Evolutionary conservation across 2,888 invertebrate genomes (phyloP), one percentile per base, ranked within the genome.

Genomic region (Scaeva pyrastri): DNA sequence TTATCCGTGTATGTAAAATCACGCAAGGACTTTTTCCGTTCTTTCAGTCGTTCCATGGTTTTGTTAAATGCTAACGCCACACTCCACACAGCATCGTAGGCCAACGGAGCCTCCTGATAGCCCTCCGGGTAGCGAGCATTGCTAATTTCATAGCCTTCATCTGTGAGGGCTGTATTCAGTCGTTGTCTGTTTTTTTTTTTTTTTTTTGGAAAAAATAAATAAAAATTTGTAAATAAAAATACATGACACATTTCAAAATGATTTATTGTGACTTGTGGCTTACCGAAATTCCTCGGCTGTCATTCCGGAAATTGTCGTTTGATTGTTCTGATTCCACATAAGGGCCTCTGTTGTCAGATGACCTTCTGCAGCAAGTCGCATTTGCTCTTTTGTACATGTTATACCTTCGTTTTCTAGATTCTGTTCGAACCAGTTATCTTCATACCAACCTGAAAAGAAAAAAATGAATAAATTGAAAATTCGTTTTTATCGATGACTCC

Each of bases 81-180:
- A 50, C 99, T 98, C 99, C 99, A 99, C 64, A 99, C 98, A 11
- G 99, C 99, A 93, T 99, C 99, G 92, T 99, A 99, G 58, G 99
- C 99, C 76, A 99, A 93, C 0, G 99, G 99, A 8, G 99, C 99
- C 93, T 99, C 99, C 91, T 98, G 97, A 93, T 98, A 98, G 12
- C 99, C 98, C 92, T 97, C 97, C 3, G 98, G 98, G 93, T 96
- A 97, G 87, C 96, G 94, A 90, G 96, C 96, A 85, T 97, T 96
- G 91, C 96, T 97, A 89, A 97, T 96, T 91, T 98, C 97, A 92
- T 96, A 97, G 41, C 97, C 96, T 78, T 96, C 96, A 77, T 95
- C 95, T 75, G 96, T 95, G 72, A 98, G 94, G 79, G 96, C 95
- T 89, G 95, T 94, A 92, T 98, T 97, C 91, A 99, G 94, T 89